These are phyloP conservation scores for Oxyura jamaicensis DNA, from an alignment of 2,113 vertebrate genomes.

Conservation along the genomic window DNA sequence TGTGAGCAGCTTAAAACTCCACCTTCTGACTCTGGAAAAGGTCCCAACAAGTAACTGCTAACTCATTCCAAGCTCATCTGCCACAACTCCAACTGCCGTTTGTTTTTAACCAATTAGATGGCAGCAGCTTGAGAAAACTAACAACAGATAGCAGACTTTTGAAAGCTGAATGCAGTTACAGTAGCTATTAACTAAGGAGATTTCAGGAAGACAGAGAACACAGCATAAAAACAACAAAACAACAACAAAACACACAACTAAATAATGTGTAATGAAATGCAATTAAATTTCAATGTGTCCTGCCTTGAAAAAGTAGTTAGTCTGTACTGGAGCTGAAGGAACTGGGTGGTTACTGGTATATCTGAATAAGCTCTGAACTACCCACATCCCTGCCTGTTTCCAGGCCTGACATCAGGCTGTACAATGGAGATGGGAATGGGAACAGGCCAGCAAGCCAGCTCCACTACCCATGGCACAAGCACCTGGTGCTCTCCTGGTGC, in stretches of 20 bases:
- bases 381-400: not conserved
- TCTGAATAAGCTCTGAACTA: not conserved
- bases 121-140: not conserved
- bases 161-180: not conserved
- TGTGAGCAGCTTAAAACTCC: not conserved
- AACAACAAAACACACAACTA: not conserved
- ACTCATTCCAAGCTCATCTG: conserved; percentile 27
- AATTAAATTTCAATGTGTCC: not conserved
- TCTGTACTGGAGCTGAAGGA: not conserved
- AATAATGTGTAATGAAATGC: not conserved
- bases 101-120: not conserved
- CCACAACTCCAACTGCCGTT: conserved; percentile 21
- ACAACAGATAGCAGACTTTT: conserved; percentile 9
- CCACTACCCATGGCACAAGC: not conserved
- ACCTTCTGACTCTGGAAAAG: conserved; percentile 35
- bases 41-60: conserved; percentile 46
- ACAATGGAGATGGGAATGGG: not conserved
- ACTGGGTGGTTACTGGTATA: not conserved
- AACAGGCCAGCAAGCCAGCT: too few species aligned
- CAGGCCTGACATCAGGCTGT: not conserved
- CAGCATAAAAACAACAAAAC: not conserved
- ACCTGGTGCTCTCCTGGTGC: not conserved
- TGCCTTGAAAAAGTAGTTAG: not conserved
- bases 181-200: not conserved
- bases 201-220: not conserved